Evolutionary conservation across 2,797 vertebrate genomes (phyloP).

Genomic region (Knipowitschia caucasica): DNA sequence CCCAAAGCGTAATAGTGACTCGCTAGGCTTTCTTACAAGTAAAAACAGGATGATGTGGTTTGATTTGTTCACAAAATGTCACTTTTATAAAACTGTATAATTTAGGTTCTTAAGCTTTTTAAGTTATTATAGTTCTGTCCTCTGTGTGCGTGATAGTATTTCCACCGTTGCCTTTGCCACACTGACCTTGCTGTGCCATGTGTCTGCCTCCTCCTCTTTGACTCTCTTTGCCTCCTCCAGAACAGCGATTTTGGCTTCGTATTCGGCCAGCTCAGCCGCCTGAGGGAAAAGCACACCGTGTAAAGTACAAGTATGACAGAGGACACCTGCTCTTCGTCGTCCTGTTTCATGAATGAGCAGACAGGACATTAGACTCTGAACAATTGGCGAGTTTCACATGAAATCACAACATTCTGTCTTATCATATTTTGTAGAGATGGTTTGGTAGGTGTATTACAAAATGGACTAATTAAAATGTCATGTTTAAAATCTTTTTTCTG

Average conservation of each 20-base stretch:
- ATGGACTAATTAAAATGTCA: too few species aligned
- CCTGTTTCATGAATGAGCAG: constrained; percentile 13
- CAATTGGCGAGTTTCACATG: neutral
- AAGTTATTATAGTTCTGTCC: too few species aligned
- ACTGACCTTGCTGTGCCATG: constrained; percentile 90
- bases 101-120: too few species aligned
- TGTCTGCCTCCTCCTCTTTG: constrained; percentile 89
- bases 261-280: constrained; percentile 90
- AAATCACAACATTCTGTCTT: neutral
- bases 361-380: neutral
- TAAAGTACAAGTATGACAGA: constrained; percentile 2
- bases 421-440: neutral
- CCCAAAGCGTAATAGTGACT: too few species aligned
- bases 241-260: constrained; percentile 83
- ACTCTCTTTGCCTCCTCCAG: constrained; percentile 86
- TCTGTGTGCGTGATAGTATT: constrained; percentile 2
- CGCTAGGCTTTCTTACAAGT: too few species aligned
- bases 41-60: too few species aligned
- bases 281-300: constrained; percentile 44
- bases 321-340: constrained; percentile 11
- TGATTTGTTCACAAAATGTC: too few species aligned
- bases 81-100: too few species aligned
- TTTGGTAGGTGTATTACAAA: too few species aligned
- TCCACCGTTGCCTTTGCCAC: constrained; percentile 1
- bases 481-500: too few species aligned